Evolutionary conservation across 2,113 vertebrate genomes (phyloP).

Genomic region (Falcunculus frontatus): DNA sequence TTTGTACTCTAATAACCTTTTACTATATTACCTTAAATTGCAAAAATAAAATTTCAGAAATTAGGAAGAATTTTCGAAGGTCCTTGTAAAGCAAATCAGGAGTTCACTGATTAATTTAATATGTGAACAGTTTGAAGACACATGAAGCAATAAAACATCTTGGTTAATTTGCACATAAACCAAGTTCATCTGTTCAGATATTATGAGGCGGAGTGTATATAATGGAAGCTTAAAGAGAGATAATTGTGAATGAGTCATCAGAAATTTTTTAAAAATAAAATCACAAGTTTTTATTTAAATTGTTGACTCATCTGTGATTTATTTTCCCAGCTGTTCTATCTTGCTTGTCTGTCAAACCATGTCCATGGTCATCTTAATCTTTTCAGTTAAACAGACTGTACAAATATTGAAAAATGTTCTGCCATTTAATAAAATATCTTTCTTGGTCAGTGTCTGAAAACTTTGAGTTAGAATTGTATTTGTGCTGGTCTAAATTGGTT

Average conservation of each 20-base stretch:
- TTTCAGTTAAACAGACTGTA: background rate
- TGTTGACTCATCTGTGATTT: constrained; percentile 52
- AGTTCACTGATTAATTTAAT: background rate
- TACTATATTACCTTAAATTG: background rate
- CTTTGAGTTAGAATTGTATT: background rate
- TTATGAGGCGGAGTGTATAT: background rate
- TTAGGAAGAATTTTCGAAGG: background rate
- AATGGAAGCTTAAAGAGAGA: constrained; percentile 3
- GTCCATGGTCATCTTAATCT: background rate
- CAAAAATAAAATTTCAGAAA: background rate
- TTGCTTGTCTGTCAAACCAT: background rate
- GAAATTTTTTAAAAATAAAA: constrained; percentile 29
- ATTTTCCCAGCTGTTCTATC: constrained; percentile 38
- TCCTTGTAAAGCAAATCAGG: background rate
- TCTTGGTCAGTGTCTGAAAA: background rate
- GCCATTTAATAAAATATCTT: background rate
- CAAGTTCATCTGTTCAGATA: constrained; percentile 30
- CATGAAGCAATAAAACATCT: background rate
- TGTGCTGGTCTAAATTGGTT: background rate
- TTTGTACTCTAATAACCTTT: background rate
- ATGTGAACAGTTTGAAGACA: background rate
- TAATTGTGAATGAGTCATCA: constrained; percentile 46
- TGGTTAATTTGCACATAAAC: background rate
- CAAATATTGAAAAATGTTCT: background rate
- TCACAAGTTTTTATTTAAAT: constrained; percentile 57